A percentile compares a stretch with the other conserved stretches of the same genome.
Evolutionary conservation across 2,888 invertebrate genomes (phyloP).

Genomic region (Arctia plantaginis): DNA sequence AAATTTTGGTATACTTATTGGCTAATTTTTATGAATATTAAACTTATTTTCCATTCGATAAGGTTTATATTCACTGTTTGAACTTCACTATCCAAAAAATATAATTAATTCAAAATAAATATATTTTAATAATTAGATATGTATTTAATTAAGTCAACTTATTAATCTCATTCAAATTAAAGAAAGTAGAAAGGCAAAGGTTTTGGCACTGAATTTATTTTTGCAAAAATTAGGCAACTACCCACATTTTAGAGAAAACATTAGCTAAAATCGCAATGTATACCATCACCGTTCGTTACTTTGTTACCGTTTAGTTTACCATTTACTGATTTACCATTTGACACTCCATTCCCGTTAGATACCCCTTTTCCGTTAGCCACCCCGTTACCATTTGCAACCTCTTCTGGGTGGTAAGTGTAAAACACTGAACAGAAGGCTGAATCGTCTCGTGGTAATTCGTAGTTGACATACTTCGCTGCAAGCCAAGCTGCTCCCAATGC

Average conservation of each 20-base stretch:
- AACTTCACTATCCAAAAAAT: neutral
- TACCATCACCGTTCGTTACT: constrained; percentile 36
- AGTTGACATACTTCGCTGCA: constrained; percentile 90
- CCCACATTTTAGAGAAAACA: constrained; percentile 15
- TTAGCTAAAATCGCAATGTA: constrained; percentile 46
- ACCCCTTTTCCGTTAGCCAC: constrained; percentile 36
- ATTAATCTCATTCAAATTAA: constrained; percentile 6
- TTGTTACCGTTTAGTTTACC: constrained; percentile 47
- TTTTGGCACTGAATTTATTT: constrained; percentile 28
- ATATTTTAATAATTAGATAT: neutral
- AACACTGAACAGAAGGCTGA: constrained; percentile 89
- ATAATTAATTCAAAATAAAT: neutral
- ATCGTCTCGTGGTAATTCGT: constrained; percentile 90
- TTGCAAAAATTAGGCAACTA: constrained; percentile 36
- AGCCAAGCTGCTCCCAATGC: constrained; percentile 95
- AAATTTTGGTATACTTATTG: neutral
- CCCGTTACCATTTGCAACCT: constrained; percentile 43
- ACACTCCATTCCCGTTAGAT: constrained; percentile 29
- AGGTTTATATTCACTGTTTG: neutral
- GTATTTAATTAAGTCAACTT: neutral
- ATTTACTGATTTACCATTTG: constrained; percentile 45
- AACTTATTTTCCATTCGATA: neutral
- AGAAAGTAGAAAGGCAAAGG: constrained; percentile 4
- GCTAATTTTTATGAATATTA: neutral
- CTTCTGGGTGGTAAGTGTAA: constrained; percentile 82